phyloP scores from a whole-genome alignment of 2,113 vertebrate genomes.

The Hyaena hyaena region DNA sequence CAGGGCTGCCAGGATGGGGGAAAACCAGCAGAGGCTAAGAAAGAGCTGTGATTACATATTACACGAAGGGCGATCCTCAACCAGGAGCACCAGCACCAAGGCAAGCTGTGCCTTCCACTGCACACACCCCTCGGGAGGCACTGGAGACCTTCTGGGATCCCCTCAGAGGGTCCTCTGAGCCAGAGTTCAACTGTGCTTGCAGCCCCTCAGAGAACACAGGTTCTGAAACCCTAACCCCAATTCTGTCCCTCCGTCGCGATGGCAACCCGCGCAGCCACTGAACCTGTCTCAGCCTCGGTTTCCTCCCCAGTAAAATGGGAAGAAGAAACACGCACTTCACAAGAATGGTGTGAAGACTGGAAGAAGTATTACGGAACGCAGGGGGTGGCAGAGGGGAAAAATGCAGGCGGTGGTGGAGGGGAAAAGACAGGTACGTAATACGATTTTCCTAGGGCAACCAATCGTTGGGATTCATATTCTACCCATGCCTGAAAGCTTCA shows the following conservation, averaged over 20 bases:
- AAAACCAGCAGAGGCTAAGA: neutral
- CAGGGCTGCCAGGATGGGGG: neutral
- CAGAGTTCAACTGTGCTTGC: neutral
- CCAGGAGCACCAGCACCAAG: neutral
- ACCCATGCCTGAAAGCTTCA: neutral
- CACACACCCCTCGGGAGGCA: neutral
- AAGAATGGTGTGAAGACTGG: neutral
- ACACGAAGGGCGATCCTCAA: neutral
- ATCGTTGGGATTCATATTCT: neutral
- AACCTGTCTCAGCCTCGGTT: neutral
- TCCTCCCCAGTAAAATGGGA: neutral
- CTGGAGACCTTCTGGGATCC: neutral
- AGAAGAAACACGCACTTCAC: neutral
- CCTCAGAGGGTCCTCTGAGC: neutral
- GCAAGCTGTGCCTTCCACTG: neutral
- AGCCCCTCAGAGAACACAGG: neutral
- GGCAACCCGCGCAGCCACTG: neutral
- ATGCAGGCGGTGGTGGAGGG: no score
- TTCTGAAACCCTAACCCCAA: neutral
- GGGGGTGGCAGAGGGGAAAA: neutral
- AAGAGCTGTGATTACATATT: neutral
- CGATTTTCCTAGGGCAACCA: neutral
- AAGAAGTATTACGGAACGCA: neutral
- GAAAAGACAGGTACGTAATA: neutral
- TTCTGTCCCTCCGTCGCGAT: neutral